Evolutionary conservation across 2,113 vertebrate genomes (phyloP).

Genomic region (Scophthalmus maximus): DNA sequence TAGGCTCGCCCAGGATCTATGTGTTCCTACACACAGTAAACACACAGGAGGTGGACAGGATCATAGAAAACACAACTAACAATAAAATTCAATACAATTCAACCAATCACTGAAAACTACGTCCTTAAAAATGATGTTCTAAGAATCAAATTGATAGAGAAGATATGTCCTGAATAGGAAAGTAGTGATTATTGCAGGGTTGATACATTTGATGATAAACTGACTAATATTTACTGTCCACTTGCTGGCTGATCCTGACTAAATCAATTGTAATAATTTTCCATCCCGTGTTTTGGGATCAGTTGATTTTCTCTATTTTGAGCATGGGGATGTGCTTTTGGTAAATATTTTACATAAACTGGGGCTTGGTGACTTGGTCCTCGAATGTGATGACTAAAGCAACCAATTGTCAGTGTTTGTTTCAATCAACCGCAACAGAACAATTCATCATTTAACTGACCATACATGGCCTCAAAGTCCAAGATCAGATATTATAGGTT

Average conservation of each 20-base stretch:
- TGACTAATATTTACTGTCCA: neutral
- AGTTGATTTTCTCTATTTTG: neutral
- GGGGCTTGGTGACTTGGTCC: too few relatives aligned
- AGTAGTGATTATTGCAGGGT: too few relatives aligned
- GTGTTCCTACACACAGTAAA: too few relatives aligned
- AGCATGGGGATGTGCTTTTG: neutral
- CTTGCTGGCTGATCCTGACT: too few relatives aligned
- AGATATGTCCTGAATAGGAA: too few relatives aligned
- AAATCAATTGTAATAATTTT: neutral
- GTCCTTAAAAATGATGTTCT: neutral
- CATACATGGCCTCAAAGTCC: too few relatives aligned
- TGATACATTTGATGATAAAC: neutral
- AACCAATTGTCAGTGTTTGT: neutral
- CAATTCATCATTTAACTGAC: too few relatives aligned
- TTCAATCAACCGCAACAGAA: neutral
- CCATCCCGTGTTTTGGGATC: neutral
- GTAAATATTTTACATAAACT: neutral
- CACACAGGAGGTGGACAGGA: constrained; percentile 14
- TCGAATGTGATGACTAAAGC: neutral
- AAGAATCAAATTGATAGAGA: too few relatives aligned
- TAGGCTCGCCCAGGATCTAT: too few relatives aligned
- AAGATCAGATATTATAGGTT: too few relatives aligned
- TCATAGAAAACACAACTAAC: neutral
- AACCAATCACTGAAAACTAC: neutral
- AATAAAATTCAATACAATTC: neutral